Base-by-base conservation (phyloP, 1,140 invertebrate species). In the Drosophila erecta region DNA sequence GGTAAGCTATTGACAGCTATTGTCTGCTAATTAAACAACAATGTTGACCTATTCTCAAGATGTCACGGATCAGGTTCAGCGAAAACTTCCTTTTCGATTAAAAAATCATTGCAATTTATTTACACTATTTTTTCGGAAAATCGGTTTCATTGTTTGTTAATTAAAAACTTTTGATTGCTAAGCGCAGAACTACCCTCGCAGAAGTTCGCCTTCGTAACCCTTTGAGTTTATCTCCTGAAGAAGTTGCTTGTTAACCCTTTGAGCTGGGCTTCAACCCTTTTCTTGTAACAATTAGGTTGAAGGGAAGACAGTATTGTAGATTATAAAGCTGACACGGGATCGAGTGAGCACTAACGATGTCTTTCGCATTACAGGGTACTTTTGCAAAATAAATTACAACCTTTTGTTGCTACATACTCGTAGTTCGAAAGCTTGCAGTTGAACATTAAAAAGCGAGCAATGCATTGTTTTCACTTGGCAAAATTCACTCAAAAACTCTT, bases 1-100 rank as follows among this genome's bases (percentile, higher is more conserved):
- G 53, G 37, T 43, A 58, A 59, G 51, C 76, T 76, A 87, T 87
- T 87, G 83, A 87, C 83, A 87, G 84, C 83, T 87, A 89, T 87
- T 89, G 83, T 87, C 71, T 43, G 55, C 76, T 87, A 87, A 87
- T 87, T 87, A 87, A 87, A 89, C 79, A 87, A 87, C 84, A 87
- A 87, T 87, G 79, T 73, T 87, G 83, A 87, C 83, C 84, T 89
- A 72, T 76, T 87, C 75, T 72, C 70, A 83, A 89, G 79, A 76
- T 58, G 62, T 69, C 71, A 57, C 53, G 66, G 84, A 76, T 81
- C 86, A 44, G 72, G 83, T 87, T 87, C 84, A 83, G 5, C 51
- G 49, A 53, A 22, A 27, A 47, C 49, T 47, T 17, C n/a, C 43
- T 33, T 81, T 79, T 76, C 57, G 22, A 14, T 1, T 27, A 33